Evolutionary conservation across 1,140 invertebrate genomes (phyloP).

Genomic region (Orussus abietinus): DNA sequence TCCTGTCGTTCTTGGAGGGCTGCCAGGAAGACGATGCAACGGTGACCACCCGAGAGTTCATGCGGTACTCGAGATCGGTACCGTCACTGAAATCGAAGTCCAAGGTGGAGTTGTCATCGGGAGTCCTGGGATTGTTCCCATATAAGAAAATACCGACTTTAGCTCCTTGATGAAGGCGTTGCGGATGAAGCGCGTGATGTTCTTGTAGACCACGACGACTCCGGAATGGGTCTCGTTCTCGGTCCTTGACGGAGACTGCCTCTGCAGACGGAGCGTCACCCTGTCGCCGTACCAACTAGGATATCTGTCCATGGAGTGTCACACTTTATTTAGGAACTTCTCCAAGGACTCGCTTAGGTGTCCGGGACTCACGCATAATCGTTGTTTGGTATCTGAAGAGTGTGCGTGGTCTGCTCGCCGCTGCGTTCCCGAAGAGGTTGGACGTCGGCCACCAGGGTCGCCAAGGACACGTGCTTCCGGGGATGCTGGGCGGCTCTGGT

Average conservation of each 20-base stretch:
- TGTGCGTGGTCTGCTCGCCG: conserved; percentile 29
- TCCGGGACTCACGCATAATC: conserved; percentile 37
- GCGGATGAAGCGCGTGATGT: conserved; percentile 54
- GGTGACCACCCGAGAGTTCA: conserved; percentile 60
- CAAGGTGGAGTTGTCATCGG: conserved; percentile 9
- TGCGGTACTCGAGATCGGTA: conserved; percentile 62
- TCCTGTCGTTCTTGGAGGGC: conserved; percentile 27
- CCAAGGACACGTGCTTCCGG: conserved; percentile 27
- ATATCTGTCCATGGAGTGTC: conserved; percentile 36
- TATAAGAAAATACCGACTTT: conserved; percentile 44
- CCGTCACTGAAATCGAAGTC: conserved; percentile 54
- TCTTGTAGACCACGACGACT: conserved; percentile 54
- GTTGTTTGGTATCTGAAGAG: conserved; percentile 37
- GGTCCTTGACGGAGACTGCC: no score
- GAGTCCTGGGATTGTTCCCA: no score
- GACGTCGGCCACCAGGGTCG: conserved; percentile 37
- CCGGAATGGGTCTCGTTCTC: conserved; percentile 32
- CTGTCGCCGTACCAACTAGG: conserved; percentile 50
- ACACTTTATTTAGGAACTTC: conserved; percentile 7
- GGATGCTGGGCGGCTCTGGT: conserved; percentile 21
- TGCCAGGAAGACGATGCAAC: conserved; percentile 45
- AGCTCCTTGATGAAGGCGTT: conserved; percentile 51
- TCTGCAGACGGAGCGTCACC: conserved; percentile 41
- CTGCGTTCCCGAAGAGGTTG: conserved; percentile 28
- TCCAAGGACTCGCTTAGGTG: background rate